Base-by-base conservation (phyloP, 1,140 invertebrate species). In the Bombus difficillimus region DNA sequence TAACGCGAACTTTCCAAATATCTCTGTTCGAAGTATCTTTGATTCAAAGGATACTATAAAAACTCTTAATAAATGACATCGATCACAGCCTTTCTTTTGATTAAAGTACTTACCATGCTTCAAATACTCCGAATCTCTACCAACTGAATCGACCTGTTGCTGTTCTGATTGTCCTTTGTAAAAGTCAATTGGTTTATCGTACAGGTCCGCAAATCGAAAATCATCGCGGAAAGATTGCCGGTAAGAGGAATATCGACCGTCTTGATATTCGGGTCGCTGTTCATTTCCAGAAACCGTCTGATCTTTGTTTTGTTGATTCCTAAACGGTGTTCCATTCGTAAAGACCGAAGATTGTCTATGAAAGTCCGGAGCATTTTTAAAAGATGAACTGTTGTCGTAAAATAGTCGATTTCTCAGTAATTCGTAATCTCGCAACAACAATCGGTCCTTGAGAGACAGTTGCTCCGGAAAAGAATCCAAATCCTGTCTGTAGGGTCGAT, bases 111-210 rank as follows among this genome's bases (percentile, higher is more conserved):
- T 69, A 94, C 93, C 93, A 43, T 88, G 89, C 81, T 91, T 92
- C n/a, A 92, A 83, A 68, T 93, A 90, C 85, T 88, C 91, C 22
- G 84, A 85, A 25, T 92, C 87, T 47, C 87, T 91, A 1, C 81
- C 86, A 47, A 92, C 92, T 2, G 75, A 62, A 41, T 34, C 37
- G 28, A 22, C 28, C 32, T 89, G 90, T n/a, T 85, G 81, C 0
- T 81, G 39, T n/a, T 77, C 59, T 12, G 86, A 84, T 8, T 73
- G 79, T 2, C 32, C 64, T 13, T 57, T 72, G 57, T 86, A 88
- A 15, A 47, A 80, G 41, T 69, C 57, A 18, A 80, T 69, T 9
- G 69, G 59, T 32, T 89, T 89, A 28, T 85, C 72, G 39, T 86
- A 90, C 10, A 68, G n/a, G n/a, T 89, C 77, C 0, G 79, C n/a